These are phyloP conservation scores for Tragelaphus imberbis DNA, from an alignment of 2,113 vertebrate species.

Conservation along the genomic window DNA sequence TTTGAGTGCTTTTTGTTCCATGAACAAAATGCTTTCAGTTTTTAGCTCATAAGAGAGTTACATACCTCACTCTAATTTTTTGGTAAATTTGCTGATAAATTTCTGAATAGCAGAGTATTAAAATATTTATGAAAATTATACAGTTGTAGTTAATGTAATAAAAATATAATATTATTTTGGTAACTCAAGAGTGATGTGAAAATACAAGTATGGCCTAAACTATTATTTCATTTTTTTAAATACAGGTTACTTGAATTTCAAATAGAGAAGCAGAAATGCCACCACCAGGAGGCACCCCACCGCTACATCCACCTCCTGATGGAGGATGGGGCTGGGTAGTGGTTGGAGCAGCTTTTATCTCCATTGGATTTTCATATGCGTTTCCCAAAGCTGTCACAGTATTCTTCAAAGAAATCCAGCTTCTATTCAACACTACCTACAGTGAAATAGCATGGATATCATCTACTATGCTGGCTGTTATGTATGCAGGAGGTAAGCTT, in stretches of 20 bases:
- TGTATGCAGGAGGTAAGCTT: slow-evolving; percentile 97
- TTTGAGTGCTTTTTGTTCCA: background rate
- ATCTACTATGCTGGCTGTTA: slow-evolving; percentile 97
- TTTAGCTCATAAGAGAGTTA: background rate
- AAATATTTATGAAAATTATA: background rate
- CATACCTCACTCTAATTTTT: rapidly evolving
- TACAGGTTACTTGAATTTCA: slow-evolving; percentile 49
- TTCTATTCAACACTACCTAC: slow-evolving; percentile 88
- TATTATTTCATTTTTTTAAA: slow-evolving; percentile 5
- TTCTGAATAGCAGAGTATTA: background rate
- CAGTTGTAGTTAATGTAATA: background rate
- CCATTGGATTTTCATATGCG: slow-evolving; percentile 97
- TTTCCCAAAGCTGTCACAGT: slow-evolving; percentile 97
- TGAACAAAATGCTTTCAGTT: background rate
- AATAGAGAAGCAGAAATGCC: slow-evolving; percentile 82
- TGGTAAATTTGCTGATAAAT: background rate
- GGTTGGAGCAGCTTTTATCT: slow-evolving; percentile 91
- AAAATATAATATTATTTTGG: background rate
- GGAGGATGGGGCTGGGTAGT: slow-evolving; percentile 98
- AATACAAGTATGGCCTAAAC: background rate
- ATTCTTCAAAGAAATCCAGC: slow-evolving; percentile 97
- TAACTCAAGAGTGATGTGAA: background rate
- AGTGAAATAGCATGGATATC: slow-evolving; percentile 98
- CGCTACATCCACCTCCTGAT: slow-evolving; percentile 86
- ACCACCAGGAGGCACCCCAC: slow-evolving; percentile 58